Percentiles rank a stretch among this genome's conserved stretches.
Evolutionary conservation across 2,888 invertebrate species (phyloP).

Genomic region (Barypeithes pellucidus): DNA sequence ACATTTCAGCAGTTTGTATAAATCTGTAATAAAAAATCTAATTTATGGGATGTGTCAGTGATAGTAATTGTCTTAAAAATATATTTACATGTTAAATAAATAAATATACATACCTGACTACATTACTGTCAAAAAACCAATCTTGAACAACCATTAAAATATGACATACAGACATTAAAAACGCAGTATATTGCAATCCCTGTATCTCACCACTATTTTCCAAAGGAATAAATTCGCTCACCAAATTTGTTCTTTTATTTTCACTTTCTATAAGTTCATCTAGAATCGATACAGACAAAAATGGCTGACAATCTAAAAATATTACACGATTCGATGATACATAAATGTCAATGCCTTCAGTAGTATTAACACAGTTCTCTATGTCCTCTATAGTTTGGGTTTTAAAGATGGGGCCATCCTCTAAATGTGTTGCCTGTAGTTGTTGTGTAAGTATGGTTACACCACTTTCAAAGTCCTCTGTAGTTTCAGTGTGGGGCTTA

Average conservation of each 20-base stretch:
- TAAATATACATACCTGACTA: conserved; percentile 75
- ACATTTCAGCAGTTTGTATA: conserved; percentile 88
- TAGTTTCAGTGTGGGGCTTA: conserved; percentile 58
- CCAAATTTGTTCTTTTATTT: conserved; percentile 69
- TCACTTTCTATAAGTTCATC: conserved; percentile 77
- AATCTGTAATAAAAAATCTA: conserved; percentile 74
- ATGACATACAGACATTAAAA: conserved; percentile 92
- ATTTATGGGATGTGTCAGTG: too few relatives aligned
- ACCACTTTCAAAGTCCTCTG: conserved; percentile 56
- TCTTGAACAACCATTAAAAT: conserved; percentile 91
- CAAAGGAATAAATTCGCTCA: conserved; percentile 76
- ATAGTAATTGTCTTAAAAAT: too few relatives aligned
- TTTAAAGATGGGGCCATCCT: conserved; percentile 63
- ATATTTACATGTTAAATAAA: too few relatives aligned
- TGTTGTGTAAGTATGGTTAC: conserved; percentile 63
- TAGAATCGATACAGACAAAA: conserved; percentile 79
- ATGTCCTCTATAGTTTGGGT: conserved; percentile 65
- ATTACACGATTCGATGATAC: conserved; percentile 77
- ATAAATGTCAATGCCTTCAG: conserved; percentile 81
- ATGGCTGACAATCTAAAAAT: conserved; percentile 89
- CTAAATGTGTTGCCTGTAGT: conserved; percentile 59
- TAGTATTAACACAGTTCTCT: conserved; percentile 83
- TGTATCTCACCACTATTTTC: conserved; percentile 79
- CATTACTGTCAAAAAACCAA: conserved; percentile 89
- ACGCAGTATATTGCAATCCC: conserved; percentile 86